Conservation (phyloP, 37 sponge, comb jelly and placozoan genomes). For the Beroe ovata region DNA sequence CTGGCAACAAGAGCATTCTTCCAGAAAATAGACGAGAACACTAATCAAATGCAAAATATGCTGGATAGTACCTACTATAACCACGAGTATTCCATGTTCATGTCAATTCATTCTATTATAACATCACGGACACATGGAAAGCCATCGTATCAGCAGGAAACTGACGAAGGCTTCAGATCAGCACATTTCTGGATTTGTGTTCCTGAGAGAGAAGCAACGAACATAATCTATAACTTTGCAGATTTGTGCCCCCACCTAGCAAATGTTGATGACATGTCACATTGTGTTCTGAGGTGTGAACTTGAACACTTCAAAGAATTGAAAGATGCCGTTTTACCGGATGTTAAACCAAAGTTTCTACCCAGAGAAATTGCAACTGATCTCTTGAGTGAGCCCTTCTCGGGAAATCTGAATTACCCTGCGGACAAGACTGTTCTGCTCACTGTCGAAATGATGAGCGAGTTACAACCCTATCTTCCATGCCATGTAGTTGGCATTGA, state of each 20-base stretch:
- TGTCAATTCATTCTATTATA: conserved; percentile 20
- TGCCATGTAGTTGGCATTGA: conserved; percentile 52
- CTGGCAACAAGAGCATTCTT: conserved; percentile 61
- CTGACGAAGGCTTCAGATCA: conserved; percentile 18
- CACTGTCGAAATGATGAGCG: conserved; percentile 16
- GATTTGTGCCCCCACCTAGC: background rate
- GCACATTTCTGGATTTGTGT: conserved; percentile 60
- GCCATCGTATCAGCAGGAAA: conserved; percentile 38
- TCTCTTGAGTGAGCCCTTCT: conserved; percentile 42
- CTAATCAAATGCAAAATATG: conserved; percentile 49
- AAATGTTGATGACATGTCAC: conserved; percentile 11
- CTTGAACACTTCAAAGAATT: background rate
- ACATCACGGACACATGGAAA: conserved; percentile 31
- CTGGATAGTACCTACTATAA: conserved; percentile 27
- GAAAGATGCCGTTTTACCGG: conserved; percentile 4
- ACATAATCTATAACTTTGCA: background rate
- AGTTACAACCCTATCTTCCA: conserved; percentile 47
- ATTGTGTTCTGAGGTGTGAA: conserved; percentile 40
- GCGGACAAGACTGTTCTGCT: background rate
- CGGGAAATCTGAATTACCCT: conserved; percentile 28
- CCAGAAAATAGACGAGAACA: conserved; percentile 61
- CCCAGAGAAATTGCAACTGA: conserved; percentile 33
- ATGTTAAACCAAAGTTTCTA: background rate
- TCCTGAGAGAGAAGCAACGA: background rate
- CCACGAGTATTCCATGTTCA: background rate